Percentiles rank a stretch among this genome's conserved stretches.
Conservation (phyloP, 2,888 invertebrate genomes). For the Cephus rjabovi region DNA sequence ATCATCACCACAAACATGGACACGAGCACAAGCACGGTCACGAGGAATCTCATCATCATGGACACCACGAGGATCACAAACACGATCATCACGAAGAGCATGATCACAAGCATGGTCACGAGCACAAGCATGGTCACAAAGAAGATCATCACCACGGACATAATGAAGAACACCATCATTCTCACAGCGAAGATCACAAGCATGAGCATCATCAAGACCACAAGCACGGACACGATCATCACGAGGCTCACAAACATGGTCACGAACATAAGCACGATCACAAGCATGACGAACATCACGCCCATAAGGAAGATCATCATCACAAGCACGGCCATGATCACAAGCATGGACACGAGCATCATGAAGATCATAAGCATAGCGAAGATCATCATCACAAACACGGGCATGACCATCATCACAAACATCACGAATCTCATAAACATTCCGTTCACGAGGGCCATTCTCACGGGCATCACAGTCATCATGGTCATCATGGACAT, state of each 20-base stretch:
- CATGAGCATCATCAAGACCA: constrained; percentile 39
- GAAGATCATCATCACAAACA: constrained; percentile 33
- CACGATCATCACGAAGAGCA: constrained; percentile 48
- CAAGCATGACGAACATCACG: constrained; percentile 34
- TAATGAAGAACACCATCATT: constrained; percentile 15
- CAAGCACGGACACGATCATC: constrained; percentile 44
- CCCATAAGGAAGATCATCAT: constrained; percentile 48
- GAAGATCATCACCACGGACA: constrained; percentile 42
- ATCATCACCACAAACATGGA: constrained; percentile 48
- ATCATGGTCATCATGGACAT: constrained; percentile 35
- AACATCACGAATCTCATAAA: constrained; percentile 47
- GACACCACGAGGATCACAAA: constrained; percentile 38
- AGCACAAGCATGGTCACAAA: constrained; percentile 41
- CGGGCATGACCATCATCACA: constrained; percentile 33
- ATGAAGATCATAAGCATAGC: constrained; percentile 39
- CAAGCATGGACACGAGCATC: constrained; percentile 40
- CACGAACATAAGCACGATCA: constrained; percentile 28
- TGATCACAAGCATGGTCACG: constrained; percentile 44
- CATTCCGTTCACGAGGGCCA: constrained; percentile 45
- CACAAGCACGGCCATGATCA: constrained; percentile 40
- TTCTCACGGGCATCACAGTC: constrained; percentile 27
- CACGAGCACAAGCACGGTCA: constrained; percentile 52
- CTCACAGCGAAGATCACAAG: constrained; percentile 31
- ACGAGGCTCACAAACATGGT: constrained; percentile 29
- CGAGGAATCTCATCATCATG: constrained; percentile 42